Base-by-base conservation (phyloP, 2,113 vertebrate genomes). In the Perognathus longimembris region DNA sequence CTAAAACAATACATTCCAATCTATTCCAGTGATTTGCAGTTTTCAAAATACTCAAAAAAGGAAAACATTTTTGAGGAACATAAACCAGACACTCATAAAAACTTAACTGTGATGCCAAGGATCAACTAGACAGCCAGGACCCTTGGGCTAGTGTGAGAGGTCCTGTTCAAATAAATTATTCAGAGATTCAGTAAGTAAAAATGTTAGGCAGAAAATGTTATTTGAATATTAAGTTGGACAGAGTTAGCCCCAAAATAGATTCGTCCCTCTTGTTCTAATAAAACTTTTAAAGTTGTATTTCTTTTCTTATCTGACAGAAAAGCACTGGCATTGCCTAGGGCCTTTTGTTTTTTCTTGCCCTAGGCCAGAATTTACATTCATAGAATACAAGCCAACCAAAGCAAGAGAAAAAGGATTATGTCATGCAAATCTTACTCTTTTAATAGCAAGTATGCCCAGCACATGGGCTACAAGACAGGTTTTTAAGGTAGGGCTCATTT, bases 151-250 rank as follows among this genome's bases (percentile, higher is more conserved):
- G 34, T 59, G 0, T 40, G 81, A 22, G 15, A 20, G 63, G 87
- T 92, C 28, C 36, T 74, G n/a, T 22, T 63, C 6, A 38, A 50
- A 30, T n/a, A 24, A 78, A 59, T 38, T 63, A 64, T 26, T 85
- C 50, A 20, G 40, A 64, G 38, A 76, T 64, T 86, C 38, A 93
- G 1, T 79, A 82, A 61, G 67, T 67, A 45, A 95, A 79, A 76
- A 50, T 5, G 12, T 74, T 54, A 42, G 66, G 12, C 54, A 61
- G 57, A 86, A 95, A 87, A 74, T 64, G 3, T 28, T 21, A 63
- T 28, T 91, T 57, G 30, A 85, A 54, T 59, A 77, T 54, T 67
- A 88, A 59, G 3, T 87, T 50, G 21, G 86, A 84, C 1, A 80
- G 28, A 6, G 21, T 74, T 30, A 24, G 40, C 8, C 54, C 45